These are phyloP conservation scores for Morpho achilles DNA, from an alignment of 2,888 invertebrate species.

Conservation along the genomic window DNA sequence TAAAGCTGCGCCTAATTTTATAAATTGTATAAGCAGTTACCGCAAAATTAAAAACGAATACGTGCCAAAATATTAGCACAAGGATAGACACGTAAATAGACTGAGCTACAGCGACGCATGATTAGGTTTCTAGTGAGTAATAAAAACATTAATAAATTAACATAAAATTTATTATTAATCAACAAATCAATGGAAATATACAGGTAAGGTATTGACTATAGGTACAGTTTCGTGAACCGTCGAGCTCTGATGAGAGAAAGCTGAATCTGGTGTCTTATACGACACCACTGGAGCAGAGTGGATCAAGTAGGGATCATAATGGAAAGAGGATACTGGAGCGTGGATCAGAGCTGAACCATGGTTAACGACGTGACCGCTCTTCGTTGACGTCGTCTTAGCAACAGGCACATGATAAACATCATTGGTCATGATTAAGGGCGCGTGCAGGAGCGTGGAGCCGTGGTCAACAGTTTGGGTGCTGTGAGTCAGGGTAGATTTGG, in stretches of 20 bases:
- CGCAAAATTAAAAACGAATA: too few relatives aligned
- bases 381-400: slow-evolving; percentile 41
- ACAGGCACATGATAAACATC: slow-evolving; percentile 39
- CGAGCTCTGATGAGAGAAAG: slow-evolving; percentile 71
- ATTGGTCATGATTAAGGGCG: slow-evolving; percentile 37
- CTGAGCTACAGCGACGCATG: too few relatives aligned
- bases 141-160: neutral
- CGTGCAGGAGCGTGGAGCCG: slow-evolving; percentile 33
- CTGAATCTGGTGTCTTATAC: slow-evolving; percentile 55
- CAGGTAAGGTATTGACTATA: slow-evolving; percentile 41
- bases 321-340: slow-evolving; percentile 19
- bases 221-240: slow-evolving; percentile 58
- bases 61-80: too few relatives aligned
- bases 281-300: slow-evolving; percentile 37
- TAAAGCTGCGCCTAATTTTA: too few relatives aligned
- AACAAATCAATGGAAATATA: slow-evolving; percentile 45
- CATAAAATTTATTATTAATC: slow-evolving; percentile 8
- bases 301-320: slow-evolving; percentile 32
- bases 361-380: slow-evolving; percentile 59
- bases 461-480: slow-evolving; percentile 39
- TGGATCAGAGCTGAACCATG: slow-evolving; percentile 43
- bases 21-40: too few relatives aligned
- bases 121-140: too few relatives aligned
- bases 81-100: too few relatives aligned
- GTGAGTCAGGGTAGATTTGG: slow-evolving; percentile 43